Percentiles rank a stretch among this genome's conserved stretches.
Conservation (phyloP, 2,888 invertebrate species). For the Lasioglossum calceatum region DNA sequence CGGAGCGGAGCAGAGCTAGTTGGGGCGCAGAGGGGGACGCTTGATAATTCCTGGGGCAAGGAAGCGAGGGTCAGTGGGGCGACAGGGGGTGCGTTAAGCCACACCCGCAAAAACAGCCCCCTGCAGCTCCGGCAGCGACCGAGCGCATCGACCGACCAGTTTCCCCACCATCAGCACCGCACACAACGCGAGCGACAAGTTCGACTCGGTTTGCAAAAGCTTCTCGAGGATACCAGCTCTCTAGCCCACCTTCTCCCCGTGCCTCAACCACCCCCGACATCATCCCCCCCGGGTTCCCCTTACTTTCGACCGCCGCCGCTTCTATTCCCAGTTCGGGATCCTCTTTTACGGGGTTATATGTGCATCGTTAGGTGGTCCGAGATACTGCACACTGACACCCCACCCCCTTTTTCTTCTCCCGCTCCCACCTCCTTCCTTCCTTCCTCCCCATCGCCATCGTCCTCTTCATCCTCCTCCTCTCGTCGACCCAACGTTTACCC, state of each 20-base stretch:
- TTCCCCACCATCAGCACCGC: conserved; percentile 75
- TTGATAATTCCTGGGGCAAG: conserved; percentile 76
- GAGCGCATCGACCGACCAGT: conserved; percentile 81
- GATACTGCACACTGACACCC: conserved; percentile 51
- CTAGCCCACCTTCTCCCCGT: conserved; percentile 48
- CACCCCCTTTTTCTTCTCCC: conserved; percentile 20
- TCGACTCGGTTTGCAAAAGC: conserved; percentile 81
- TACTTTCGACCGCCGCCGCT: conserved; percentile 47
- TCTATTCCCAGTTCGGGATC: conserved; percentile 59
- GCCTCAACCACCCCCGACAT: background rate
- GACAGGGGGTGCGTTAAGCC: conserved; percentile 81
- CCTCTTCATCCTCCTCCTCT: background rate
- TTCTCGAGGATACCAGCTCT: conserved; percentile 73
- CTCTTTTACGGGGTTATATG: conserved; percentile 65
- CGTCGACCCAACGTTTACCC: conserved; percentile 46
- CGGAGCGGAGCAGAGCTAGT: conserved; percentile 43
- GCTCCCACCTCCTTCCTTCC: background rate
- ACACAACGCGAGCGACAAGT: conserved; percentile 79
- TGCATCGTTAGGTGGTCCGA: conserved; percentile 61
- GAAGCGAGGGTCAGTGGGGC: conserved; percentile 75
- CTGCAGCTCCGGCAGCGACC: conserved; percentile 79
- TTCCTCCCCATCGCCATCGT: background rate
- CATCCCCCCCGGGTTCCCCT: conserved; percentile 15
- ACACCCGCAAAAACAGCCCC: conserved; percentile 83
- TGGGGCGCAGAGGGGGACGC: conserved; percentile 44